Conservation (phyloP, 2,888 invertebrate species). For the Mythimna impura region DNA sequence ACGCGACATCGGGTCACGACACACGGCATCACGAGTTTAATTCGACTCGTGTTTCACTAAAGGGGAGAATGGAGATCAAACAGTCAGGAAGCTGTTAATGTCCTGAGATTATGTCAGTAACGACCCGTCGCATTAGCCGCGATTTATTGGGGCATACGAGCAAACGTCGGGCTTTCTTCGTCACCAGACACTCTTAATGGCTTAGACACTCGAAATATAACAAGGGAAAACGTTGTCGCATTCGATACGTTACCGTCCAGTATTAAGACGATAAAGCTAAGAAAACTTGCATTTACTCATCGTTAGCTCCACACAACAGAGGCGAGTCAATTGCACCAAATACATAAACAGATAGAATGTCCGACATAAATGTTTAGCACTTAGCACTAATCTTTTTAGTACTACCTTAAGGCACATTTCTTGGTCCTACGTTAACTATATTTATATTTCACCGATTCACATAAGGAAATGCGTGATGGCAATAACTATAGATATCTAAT, state of each 20-base stretch:
- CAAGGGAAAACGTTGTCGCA: background rate
- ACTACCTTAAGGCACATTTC: background rate
- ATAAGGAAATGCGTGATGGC: constrained; percentile 10
- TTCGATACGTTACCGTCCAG: constrained; percentile 3
- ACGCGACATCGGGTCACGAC: constrained; percentile 28
- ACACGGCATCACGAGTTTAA: constrained; percentile 35
- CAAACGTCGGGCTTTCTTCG: constrained; percentile 18
- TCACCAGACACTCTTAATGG: constrained; percentile 22
- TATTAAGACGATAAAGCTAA: constrained; percentile 1
- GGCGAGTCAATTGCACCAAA: too few relatives aligned
- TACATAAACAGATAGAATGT: background rate
- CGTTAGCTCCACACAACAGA: background rate
- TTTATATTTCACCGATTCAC: constrained; percentile 7
- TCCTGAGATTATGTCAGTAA: constrained; percentile 36
- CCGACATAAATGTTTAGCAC: background rate
- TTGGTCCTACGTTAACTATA: constrained; percentile 11
- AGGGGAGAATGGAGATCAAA: constrained; percentile 26
- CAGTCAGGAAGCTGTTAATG: constrained; percentile 32
- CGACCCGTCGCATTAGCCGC: constrained; percentile 21
- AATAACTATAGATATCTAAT: background rate
- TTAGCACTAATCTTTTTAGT: constrained; percentile 8
- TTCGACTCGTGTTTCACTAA: constrained; percentile 23
- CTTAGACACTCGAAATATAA: constrained; percentile 1
- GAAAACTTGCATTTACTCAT: background rate
- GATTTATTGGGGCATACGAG: constrained; percentile 36